Evolutionary conservation across 2,113 vertebrate species (phyloP).

Genomic region (Ciconia stormi): DNA sequence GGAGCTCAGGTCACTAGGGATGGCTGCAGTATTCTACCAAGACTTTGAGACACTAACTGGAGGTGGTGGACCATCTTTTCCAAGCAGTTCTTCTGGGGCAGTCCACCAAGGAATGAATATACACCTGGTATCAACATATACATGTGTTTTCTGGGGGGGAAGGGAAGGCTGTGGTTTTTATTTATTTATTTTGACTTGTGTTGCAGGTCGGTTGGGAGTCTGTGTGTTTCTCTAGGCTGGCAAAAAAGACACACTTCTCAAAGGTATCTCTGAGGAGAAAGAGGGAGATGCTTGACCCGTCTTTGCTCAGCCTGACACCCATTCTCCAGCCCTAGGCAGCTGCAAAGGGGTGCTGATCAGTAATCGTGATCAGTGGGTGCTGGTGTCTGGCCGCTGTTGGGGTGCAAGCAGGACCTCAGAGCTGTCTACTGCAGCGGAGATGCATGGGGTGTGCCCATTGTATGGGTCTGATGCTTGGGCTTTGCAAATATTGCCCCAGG

Average conservation of each 20-base stretch:
- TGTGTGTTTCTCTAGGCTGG: not conserved
- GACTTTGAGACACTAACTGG: not conserved
- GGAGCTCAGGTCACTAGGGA: not conserved
- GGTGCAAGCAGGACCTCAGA: not conserved
- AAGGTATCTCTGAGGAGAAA: not conserved
- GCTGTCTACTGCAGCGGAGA: not conserved
- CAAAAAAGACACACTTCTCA: not conserved
- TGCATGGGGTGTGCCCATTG: not conserved
- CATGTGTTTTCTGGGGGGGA: accelerated
- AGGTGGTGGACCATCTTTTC: not conserved
- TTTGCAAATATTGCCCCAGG: not conserved
- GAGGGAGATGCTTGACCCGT: not conserved
- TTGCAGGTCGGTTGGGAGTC: not conserved
- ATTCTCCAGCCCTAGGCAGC: not conserved
- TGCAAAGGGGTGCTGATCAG: not conserved
- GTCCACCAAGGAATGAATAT: not conserved
- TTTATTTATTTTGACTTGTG: not conserved
- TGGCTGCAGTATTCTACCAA: not conserved
- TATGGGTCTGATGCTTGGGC: not conserved
- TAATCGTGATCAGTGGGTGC: accelerated
- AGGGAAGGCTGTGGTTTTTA: not conserved
- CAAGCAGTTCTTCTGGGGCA: not conserved
- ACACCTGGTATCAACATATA: not conserved
- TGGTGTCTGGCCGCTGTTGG: not conserved
- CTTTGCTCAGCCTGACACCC: not conserved